These are phyloP conservation scores for Sparidentex hasta DNA, from an alignment of 2,797 vertebrate species.

Conservation along the genomic window DNA sequence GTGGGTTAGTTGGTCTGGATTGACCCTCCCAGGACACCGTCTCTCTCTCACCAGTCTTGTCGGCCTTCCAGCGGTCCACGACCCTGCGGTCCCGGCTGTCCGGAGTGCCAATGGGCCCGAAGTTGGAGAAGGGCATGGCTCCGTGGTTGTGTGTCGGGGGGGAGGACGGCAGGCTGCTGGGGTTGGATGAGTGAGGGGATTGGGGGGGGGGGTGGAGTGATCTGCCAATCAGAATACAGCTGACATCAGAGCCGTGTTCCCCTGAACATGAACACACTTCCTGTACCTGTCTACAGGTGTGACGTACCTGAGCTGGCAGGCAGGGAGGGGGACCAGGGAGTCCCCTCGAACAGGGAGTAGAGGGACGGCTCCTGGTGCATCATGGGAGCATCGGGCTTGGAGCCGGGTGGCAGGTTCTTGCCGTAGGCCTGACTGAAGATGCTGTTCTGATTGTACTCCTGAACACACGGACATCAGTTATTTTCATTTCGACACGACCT, in stretches of 20 bases:
- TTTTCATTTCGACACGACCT: too few relatives aligned
- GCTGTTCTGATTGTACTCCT: conserved; percentile 96
- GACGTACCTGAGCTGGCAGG: conserved; percentile 95
- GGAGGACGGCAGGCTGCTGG: conserved; percentile 97
- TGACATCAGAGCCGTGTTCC: background rate
- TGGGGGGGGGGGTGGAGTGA: conserved; percentile 99
- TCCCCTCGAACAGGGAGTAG: conserved; percentile 97
- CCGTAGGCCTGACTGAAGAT: conserved; percentile 97
- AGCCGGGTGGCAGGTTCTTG: conserved; percentile 90
- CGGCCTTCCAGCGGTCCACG: conserved; percentile 95
- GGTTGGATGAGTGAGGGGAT: conserved; percentile 98
- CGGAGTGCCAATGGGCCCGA: conserved; percentile 95
- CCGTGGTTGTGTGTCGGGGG: conserved; percentile 97
- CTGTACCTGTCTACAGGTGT: background rate
- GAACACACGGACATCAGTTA: conserved; percentile 11
- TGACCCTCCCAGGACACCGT: too few relatives aligned
- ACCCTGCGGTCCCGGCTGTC: conserved; percentile 94
- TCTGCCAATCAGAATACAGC: conserved; percentile 82
- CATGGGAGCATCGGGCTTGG: conserved; percentile 90
- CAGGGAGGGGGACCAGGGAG: conserved; percentile 97
- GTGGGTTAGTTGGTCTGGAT: too few relatives aligned
- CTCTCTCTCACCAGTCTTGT: conserved; percentile 89
- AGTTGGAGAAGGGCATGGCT: conserved; percentile 94
- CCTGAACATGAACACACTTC: accelerated
- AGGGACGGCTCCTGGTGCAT: conserved; percentile 95